Base-by-base conservation (phyloP, 2,113 vertebrate genomes). In the Euleptes europaea region DNA sequence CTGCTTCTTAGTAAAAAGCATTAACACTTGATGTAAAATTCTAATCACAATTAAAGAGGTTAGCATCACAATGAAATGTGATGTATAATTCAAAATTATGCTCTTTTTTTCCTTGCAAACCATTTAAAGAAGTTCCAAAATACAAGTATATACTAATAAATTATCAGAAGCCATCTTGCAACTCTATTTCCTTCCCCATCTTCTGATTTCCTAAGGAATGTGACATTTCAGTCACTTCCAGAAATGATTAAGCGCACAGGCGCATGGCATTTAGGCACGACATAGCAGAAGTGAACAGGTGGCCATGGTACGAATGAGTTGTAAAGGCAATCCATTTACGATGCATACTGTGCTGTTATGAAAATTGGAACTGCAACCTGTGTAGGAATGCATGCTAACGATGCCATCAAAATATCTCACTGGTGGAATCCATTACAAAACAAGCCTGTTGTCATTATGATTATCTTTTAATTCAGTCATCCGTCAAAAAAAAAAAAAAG, bases 21-120 rank as follows among this genome's bases (percentile, higher is more conserved):
- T 94, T 96, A 95, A 90, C 91, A 91, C 83, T 95, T 95, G 94
- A 94, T 95, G 86, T 89, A 93, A 95, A 96, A 95, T 90, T 94
- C 95, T 95, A 95, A 95, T 95, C 89, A 93, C 86, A 95, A 93
- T 94, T 87, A 94, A 95, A 95, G 84, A 91, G n/a, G 83, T 57
- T 72, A 92, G 88, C 73, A 86, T 28, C 88, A 84, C 71, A 92
- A 93, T 86, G 31, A 93, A 96, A 95, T 86, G 86, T 88, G 35
- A 57, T 88, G 79, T 90, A 87, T 92, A 95, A 93, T 89, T 76
- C 33, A 89, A 94, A 95, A 93, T 90, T 14, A 86, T 77, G 74
- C 19, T 89, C 93, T 91, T 93, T 92, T 88, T 85, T 67, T 84
- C 91, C 77, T 83, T 71, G 54, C 82, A 92, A 95, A 92, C 91